A percentile compares a stretch with the other conserved stretches of the same genome.
Conservation (phyloP, 2,113 vertebrate species). For the Aegithalos caudatus region DNA sequence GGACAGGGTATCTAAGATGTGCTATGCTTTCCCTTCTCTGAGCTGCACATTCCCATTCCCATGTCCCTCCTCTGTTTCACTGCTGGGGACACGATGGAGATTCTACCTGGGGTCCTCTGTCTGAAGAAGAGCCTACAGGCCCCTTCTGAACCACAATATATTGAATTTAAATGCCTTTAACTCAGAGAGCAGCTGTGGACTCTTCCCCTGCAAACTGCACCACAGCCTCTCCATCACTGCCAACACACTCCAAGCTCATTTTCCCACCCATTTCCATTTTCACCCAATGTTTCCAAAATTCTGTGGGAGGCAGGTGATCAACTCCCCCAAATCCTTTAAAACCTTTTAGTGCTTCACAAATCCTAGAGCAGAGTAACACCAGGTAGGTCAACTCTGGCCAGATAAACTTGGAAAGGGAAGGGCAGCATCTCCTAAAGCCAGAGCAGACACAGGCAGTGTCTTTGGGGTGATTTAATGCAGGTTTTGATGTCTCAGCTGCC, state of each 20-base stretch:
- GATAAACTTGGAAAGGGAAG: background rate
- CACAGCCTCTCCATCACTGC: background rate
- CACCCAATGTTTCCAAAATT: background rate
- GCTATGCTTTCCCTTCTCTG: background rate
- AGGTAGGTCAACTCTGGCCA: background rate
- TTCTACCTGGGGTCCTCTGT: background rate
- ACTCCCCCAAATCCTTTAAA: background rate
- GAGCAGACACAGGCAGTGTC: accelerated
- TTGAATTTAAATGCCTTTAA: background rate
- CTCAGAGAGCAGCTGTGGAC: background rate
- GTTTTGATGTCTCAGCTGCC: background rate
- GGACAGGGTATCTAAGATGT: background rate
- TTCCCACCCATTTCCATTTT: background rate
- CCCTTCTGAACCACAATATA: background rate
- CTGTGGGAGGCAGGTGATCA: background rate
- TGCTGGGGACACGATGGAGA: background rate
- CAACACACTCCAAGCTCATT: background rate
- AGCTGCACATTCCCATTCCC: background rate
- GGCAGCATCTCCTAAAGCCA: background rate
- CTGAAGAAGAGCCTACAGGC: background rate
- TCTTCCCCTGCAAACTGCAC: background rate
- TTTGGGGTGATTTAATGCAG: background rate
- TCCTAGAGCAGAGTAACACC: background rate
- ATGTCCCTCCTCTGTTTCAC: accelerated
- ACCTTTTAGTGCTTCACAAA: background rate